Evolutionary conservation across 2,113 vertebrate species (phyloP).

Genomic region (Nicator chloris): DNA sequence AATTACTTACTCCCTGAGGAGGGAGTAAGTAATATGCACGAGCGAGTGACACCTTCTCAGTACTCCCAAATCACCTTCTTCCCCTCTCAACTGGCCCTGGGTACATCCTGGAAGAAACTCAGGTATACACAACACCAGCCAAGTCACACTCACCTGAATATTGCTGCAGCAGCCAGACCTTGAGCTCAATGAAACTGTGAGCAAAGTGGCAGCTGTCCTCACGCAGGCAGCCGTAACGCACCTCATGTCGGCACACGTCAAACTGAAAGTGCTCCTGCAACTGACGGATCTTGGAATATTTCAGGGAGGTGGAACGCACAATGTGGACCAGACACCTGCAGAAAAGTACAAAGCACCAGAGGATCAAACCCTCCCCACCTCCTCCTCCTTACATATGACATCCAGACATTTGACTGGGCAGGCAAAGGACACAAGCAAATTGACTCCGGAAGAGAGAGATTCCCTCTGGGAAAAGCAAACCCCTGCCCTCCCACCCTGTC

Average conservation of each 20-base stretch:
- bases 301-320: conserved; percentile 79
- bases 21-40: not conserved
- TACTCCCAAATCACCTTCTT: not conserved
- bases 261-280: conserved; percentile 82
- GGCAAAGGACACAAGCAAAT: not conserved
- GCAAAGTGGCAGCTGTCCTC: conserved; percentile 86
- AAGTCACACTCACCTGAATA: conserved; percentile 76
- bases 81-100: not conserved
- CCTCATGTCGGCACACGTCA: conserved; percentile 84
- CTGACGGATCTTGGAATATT: conserved; percentile 89
- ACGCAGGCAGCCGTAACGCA: conserved; percentile 81
- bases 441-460: not conserved
- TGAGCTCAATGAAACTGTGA: conserved; percentile 91
- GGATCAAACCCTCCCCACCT: not conserved
- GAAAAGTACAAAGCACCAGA: not conserved
- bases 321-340: conserved; percentile 91
- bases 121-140: not conserved
- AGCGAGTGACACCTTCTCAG: not conserved
- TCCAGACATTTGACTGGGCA: not conserved
- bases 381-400: not conserved
- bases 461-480: not conserved
- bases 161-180: conserved; percentile 90
- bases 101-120: not conserved
- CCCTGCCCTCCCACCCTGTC: not conserved
- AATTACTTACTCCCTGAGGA: not conserved